Base-by-base conservation (phyloP, 2,888 invertebrate genomes). In the Sinelater perroti region DNA sequence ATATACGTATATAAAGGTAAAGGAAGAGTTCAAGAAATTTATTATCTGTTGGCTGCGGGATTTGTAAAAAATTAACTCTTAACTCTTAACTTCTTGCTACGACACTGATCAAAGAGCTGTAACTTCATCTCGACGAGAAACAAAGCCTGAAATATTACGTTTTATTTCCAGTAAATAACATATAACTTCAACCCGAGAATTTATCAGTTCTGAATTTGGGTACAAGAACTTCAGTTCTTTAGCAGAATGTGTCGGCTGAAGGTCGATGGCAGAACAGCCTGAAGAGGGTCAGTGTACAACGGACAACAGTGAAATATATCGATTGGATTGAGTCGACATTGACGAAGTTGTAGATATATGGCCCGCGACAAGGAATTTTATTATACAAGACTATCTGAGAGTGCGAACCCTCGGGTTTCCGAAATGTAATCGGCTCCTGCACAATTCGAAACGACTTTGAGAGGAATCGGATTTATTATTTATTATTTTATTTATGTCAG, bases 341-440 rank as follows among this genome's bases (percentile, higher is more conserved):
- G 62, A 67, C 61, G 60, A 60, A 65, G 60, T 61, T 63, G 60
- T 60, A 63, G 62, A 67, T 64, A 63, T 65, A 65, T 65, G 63
- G 62, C 65, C 63, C 64, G 54, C 56, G 64, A 65, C 67, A 63
- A 63, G 64, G 60, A 67, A 66, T 67, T 67, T 65, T 67, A 65
- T 65, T 65, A 64, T 63, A 64, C 61, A 61, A 60, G 61, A 62
- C 63, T 63, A 59, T 60, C 57, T 59, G 55, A 46, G 49, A 56
- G 59, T 59, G 64, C 50, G 62, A 66, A 63, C 66, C 63, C 63
- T 65, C 64, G 52, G 57, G 52, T 64, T 66, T 66, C 60, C 52
- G 60, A 63, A 66, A 66, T 64, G 66, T 64, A 66, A 66, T 66
- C 62, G 62, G 55, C 53, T 56, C 57, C 54, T 50, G 46, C 62